A percentile compares a stretch with the other conserved stretches of the same genome.
These are phyloP conservation scores for Ceratosolen solmsi DNA, from an alignment of 1,140 invertebrate species.

Conservation along the genomic window DNA sequence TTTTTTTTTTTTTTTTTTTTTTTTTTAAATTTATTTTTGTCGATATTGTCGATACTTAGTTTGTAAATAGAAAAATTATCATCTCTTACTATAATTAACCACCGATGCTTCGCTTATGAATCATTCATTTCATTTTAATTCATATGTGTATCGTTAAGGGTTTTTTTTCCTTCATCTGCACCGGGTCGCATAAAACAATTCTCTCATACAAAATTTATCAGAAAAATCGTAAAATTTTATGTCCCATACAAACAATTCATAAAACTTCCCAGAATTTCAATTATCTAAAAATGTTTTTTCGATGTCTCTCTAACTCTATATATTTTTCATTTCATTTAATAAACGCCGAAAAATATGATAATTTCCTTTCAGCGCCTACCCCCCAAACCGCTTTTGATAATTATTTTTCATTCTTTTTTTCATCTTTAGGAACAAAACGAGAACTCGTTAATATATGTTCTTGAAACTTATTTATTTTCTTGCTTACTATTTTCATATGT, in stretches of 20 bases:
- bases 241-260: slow-evolving; percentile 15
- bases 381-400: slow-evolving; percentile 42
- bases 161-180: slow-evolving; percentile 4
- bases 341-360: slow-evolving; percentile 28
- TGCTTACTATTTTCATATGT: background rate
- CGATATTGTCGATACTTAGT: slow-evolving; percentile 52
- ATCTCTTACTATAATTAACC: slow-evolving; percentile 71
- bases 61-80: slow-evolving; percentile 74
- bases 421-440: slow-evolving; percentile 47
- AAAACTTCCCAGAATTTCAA: slow-evolving; percentile 41
- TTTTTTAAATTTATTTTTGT: slow-evolving; percentile 48
- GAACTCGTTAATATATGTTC: slow-evolving; percentile 41
- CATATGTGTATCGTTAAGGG: slow-evolving; percentile 1
- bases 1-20: slow-evolving; percentile 17
- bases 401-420: slow-evolving; percentile 28
- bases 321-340: slow-evolving; percentile 31
- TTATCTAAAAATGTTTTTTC: slow-evolving; percentile 37
- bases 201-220: slow-evolving; percentile 32
- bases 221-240: slow-evolving; percentile 40
- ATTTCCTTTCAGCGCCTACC: slow-evolving; percentile 11
- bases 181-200: slow-evolving; percentile 33
- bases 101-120: slow-evolving; percentile 56
- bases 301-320: slow-evolving; percentile 37
- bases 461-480: slow-evolving; percentile 44
- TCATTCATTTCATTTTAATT: slow-evolving; percentile 16